Conservation (phyloP, 2,797 vertebrate genomes). For the Antennarius maculatus region DNA sequence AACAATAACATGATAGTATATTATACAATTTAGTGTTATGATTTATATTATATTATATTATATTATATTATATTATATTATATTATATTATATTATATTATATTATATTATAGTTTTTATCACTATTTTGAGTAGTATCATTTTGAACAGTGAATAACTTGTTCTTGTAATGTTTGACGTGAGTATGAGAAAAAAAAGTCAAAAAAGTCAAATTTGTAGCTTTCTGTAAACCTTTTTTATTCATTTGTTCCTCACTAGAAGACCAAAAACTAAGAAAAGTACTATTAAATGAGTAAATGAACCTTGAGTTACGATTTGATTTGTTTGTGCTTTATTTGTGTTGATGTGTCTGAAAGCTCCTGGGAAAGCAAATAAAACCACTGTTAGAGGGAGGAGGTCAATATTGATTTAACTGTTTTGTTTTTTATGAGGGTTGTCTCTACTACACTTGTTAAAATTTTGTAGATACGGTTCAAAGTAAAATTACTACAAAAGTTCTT, state of each 20-base stretch:
- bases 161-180: too few relatives aligned
- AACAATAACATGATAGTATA: too few relatives aligned
- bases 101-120: slow-evolving; percentile 4
- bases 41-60: slow-evolving; percentile 15
- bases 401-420: background rate
- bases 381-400: background rate
- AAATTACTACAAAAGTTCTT: background rate
- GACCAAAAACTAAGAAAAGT: background rate
- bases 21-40: too few relatives aligned
- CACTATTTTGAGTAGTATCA: too few relatives aligned
- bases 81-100: slow-evolving; percentile 26
- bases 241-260: too few relatives aligned
- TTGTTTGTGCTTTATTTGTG: background rate
- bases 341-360: background rate
- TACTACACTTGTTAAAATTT: too few relatives aligned
- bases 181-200: too few relatives aligned
- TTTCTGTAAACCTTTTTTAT: too few relatives aligned
- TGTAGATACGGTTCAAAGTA: background rate
- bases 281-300: background rate
- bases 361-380: background rate
- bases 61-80: slow-evolving; percentile 25
- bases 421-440: too few relatives aligned
- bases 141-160: too few relatives aligned
- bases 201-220: too few relatives aligned
- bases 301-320: background rate